Evolutionary conservation across 1,140 invertebrate genomes (phyloP).

Genomic region (Drosophila persimilis): DNA sequence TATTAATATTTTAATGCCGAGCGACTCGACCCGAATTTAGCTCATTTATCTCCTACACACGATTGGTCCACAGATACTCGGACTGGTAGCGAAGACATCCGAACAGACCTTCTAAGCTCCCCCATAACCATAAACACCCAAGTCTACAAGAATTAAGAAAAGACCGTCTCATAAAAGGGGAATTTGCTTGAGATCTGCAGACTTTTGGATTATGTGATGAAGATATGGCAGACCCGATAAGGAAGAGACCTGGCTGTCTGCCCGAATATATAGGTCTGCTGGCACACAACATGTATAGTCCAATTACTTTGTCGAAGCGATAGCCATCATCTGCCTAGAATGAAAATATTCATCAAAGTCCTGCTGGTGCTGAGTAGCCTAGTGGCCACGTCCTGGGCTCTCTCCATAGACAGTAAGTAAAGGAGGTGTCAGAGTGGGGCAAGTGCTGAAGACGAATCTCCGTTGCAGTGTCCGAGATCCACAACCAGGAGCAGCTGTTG

Average conservation of each 20-base stretch:
- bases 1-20: conserved; percentile 5
- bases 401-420: conserved; percentile 39
- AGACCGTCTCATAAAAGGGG: conserved; percentile 8
- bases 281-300: background rate
- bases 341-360: conserved; percentile 2
- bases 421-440: too few species aligned
- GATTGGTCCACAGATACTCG: conserved; percentile 24
- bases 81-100: conserved; percentile 15
- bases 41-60: background rate
- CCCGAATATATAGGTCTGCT: conserved; percentile 23
- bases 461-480: conserved; percentile 34
- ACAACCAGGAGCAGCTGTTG: conserved; percentile 30
- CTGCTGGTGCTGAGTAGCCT: conserved; percentile 22
- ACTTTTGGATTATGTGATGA: conserved; percentile 31
- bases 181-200: conserved; percentile 3
- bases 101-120: background rate
- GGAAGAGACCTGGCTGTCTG: background rate
- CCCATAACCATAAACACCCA: conserved; percentile 24
- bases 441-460: too few species aligned
- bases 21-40: background rate
- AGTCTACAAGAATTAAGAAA: conserved; percentile 9
- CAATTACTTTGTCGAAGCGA: conserved; percentile 1
- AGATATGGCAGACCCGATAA: conserved; percentile 31
- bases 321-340: conserved; percentile 4
- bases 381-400: conserved; percentile 12